Evolutionary conservation across 2,113 vertebrate species (phyloP).

Genomic region (Rhea pennata): DNA sequence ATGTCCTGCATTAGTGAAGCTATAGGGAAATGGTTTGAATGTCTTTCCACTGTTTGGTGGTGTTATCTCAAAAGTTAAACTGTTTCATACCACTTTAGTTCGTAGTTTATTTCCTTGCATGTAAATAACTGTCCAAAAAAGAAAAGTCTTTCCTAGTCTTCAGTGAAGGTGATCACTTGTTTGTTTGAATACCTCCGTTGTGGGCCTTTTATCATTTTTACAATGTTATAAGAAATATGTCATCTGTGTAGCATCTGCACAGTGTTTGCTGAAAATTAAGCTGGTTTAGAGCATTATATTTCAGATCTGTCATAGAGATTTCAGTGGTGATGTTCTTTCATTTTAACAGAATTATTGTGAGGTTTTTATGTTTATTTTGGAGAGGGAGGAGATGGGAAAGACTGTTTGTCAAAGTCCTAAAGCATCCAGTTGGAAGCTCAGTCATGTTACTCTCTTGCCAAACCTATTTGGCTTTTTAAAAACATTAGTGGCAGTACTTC

Average conservation of each 20-base stretch:
- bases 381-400: neutral
- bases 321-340: neutral
- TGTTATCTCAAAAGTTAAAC: neutral
- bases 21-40: neutral
- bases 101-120: neutral
- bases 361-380: neutral
- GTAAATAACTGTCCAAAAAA: neutral
- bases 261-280: slow-evolving; percentile 55
- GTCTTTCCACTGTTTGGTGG: neutral
- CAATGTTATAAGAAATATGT: slow-evolving; percentile 38
- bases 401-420: neutral
- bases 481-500: neutral
- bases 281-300: slow-evolving; percentile 56
- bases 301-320: slow-evolving; percentile 56
- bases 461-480: neutral
- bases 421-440: neutral
- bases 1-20: neutral
- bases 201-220: slow-evolving; percentile 66
- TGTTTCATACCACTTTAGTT: neutral
- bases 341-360: slow-evolving; percentile 33
- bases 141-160: neutral
- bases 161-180: slow-evolving; percentile 48
- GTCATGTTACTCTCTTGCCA: neutral
- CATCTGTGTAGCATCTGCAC: slow-evolving; percentile 33
- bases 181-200: slow-evolving; percentile 43